These are phyloP conservation scores for Bubo scandiacus DNA, from an alignment of 2,113 vertebrate species.

Conservation along the genomic window DNA sequence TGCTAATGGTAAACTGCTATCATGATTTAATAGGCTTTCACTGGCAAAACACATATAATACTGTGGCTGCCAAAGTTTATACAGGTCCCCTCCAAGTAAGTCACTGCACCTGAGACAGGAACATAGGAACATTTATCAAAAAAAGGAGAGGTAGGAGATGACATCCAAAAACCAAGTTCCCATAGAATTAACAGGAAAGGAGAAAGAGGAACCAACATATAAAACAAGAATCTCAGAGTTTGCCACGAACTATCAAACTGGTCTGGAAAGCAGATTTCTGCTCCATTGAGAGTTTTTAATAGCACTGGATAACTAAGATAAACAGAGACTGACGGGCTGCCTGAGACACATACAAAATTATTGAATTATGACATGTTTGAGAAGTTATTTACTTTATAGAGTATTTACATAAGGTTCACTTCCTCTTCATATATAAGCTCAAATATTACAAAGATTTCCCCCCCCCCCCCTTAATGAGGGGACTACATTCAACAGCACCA, in stretches of 20 bases:
- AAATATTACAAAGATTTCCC: conserved; percentile 18
- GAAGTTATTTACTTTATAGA: conserved; percentile 42
- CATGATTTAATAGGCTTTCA: neutral
- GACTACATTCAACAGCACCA: conserved; percentile 18
- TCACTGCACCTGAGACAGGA: neutral
- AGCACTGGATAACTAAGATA: conserved; percentile 22
- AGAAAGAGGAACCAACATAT: neutral
- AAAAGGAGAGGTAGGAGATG: neutral
- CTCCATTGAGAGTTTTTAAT: neutral
- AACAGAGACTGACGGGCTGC: conserved; percentile 38
- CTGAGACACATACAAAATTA: conserved; percentile 31
- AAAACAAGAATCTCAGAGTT: neutral
- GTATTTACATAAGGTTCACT: conserved; percentile 40
- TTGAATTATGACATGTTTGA: conserved; percentile 51
- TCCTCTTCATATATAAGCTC: conserved; percentile 45
- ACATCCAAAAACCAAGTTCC: neutral
- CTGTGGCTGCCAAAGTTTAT: neutral
- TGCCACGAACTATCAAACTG: neutral
- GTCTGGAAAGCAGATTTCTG: conserved; percentile 37
- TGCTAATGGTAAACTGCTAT: neutral
- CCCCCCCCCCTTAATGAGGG: neutral
- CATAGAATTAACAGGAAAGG: neutral
- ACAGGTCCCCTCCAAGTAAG: neutral
- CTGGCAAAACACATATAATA: neutral
- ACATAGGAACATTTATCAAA: neutral